These are phyloP conservation scores for Pangasius djambal DNA, from an alignment of 2,797 vertebrate species.

Conservation along the genomic window DNA sequence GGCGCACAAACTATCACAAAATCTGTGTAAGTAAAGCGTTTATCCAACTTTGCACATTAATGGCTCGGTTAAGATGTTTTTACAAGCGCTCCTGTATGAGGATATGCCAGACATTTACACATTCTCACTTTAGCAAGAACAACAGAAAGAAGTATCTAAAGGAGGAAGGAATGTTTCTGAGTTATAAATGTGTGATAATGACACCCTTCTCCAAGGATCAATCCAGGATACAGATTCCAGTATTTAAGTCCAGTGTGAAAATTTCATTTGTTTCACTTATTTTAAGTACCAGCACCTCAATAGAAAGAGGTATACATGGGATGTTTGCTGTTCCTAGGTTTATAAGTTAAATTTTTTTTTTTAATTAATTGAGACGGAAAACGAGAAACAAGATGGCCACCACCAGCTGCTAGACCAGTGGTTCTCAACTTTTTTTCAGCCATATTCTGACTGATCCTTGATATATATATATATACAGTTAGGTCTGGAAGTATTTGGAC, in stretches of 20 bases:
- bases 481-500: no score
- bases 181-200: not conserved
- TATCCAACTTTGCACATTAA: not conserved
- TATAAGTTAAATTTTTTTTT: not conserved
- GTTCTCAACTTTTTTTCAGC: no score
- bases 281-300: not conserved
- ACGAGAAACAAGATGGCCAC: no score
- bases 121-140: not conserved
- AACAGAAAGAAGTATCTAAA: no score
- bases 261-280: not conserved
- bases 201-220: not conserved
- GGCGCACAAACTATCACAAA: not conserved
- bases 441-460: no score
- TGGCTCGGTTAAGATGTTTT: not conserved
- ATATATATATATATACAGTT: no score
- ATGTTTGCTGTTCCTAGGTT: not conserved
- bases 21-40: not conserved
- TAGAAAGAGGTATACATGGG: not conserved
- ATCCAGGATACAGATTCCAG: not conserved
- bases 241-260: no score
- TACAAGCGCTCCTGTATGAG: not conserved
- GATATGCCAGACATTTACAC: not conserved
- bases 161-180: no score
- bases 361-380: no score
- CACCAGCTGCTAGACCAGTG: no score